Base-by-base conservation (phyloP, 2,888 invertebrate species). In the Dendrolimus houi region DNA sequence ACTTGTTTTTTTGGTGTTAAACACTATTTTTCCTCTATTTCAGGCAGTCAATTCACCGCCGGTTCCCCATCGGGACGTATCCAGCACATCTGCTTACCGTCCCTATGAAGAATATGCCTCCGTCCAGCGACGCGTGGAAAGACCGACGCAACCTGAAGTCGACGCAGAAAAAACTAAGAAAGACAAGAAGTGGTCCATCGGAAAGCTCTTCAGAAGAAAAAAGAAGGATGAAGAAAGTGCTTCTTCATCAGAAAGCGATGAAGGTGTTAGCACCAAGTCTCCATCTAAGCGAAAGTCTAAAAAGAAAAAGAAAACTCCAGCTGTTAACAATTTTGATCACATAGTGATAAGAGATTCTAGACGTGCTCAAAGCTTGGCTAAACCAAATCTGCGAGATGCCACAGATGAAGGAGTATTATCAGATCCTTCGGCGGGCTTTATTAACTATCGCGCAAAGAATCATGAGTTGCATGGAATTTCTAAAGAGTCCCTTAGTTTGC, bases 161-260 rank as follows among this genome's bases (percentile, higher is more conserved):
- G 87, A 87, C 53, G 65, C 70, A n/a, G 88, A 88, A 76, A 82
- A 87, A 68, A 70, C 75, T 62, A 91, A 92, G 63, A 92, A 92
- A 71, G 94, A 93, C 69, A 94, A 94, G 67, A 96, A 95, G 81
- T 96, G 96, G 96, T 95, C 95, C 9, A 92, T 96, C 54, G 96
- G 96, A 8, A 95, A 94, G 69, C 91, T 96, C 3, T 95, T 96
- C 74, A 92, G 95, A 62, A 92, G 94, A 74, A 95, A 95, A 82
- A 95, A 95, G 80, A 94, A 94, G 64, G 93, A 93, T 60, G 92
- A 92, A 54, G 93, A 93, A 64, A 92, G 89, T 55, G 92, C 89
- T 10, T 89, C 92, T 58, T 93, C 92, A 57, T 92, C 92, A 13
- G 92, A 92, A 65, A 87, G 77, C 59, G 90, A 87, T 42, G 91